Percentiles rank a stretch among this genome's conserved stretches.
Evolutionary conservation across 2,113 vertebrate genomes (phyloP).

Genomic region (Oceanodroma tethys): DNA sequence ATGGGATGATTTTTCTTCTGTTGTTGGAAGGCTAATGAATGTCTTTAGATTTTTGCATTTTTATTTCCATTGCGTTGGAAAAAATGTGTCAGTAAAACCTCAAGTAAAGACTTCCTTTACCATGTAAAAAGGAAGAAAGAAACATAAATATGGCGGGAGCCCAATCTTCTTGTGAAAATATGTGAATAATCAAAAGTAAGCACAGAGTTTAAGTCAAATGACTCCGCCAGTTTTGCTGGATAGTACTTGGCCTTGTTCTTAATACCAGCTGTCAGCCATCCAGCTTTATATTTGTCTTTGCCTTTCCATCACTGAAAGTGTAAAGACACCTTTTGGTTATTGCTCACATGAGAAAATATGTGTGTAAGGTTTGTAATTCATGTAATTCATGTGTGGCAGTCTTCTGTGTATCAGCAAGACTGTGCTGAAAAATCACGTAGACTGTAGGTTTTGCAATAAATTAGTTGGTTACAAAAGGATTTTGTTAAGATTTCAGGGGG

Average conservation of each 20-base stretch:
- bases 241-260: neutral
- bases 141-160: neutral
- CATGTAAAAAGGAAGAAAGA: neutral
- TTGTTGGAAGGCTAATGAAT: neutral
- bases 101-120: neutral
- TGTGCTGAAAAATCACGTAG: neutral
- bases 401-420: neutral
- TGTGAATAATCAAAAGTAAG: neutral
- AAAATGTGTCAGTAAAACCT: neutral
- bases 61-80: neutral
- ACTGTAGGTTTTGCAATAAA: neutral
- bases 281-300: neutral
- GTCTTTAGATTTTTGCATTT: neutral
- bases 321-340: neutral
- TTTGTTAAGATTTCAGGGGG: neutral
- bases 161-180: neutral
- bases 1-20: neutral
- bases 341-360: neutral
- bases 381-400: neutral
- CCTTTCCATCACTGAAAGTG: neutral
- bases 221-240: neutral
- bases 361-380: neutral
- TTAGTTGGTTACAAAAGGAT: neutral
- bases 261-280: neutral
- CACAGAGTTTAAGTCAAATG: neutral